Conservation (phyloP, 2,888 invertebrate species). For the Pollenia amentaria region DNA sequence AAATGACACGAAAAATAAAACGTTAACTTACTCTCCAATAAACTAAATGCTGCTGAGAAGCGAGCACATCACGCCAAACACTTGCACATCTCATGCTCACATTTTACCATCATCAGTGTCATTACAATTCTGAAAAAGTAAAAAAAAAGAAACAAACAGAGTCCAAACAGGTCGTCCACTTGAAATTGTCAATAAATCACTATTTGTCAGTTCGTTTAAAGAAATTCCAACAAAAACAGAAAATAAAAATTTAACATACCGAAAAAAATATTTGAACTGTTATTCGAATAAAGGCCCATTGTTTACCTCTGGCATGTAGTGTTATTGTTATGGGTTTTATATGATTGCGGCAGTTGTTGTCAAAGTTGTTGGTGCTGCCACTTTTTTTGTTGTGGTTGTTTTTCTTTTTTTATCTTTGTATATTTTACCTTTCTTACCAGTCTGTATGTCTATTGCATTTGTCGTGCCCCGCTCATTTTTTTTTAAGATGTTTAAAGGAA, state of each 20-base stretch:
- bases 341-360: conserved; percentile 39
- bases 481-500: conserved; percentile 67
- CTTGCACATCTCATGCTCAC: conserved; percentile 32
- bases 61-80: neutral
- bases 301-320: conserved; percentile 69
- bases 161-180: conserved; percentile 69
- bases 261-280: conserved; percentile 62
- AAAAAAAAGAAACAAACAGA: conserved; percentile 14
- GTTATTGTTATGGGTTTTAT: conserved; percentile 61
- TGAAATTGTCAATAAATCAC: conserved; percentile 76
- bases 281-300: conserved; percentile 57
- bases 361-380: neutral
- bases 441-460: conserved; percentile 50
- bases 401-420: neutral
- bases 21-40: conserved; percentile 18
- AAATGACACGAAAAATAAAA: conserved; percentile 15
- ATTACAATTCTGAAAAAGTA: conserved; percentile 54
- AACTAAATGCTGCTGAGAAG: conserved; percentile 1
- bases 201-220: conserved; percentile 75
- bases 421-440: conserved; percentile 6
- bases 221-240: conserved; percentile 56
- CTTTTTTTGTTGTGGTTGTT: conserved; percentile 6
- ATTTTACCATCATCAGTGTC: conserved; percentile 61
- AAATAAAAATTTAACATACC: conserved; percentile 53
- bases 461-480: conserved; percentile 34